Base-by-base conservation (phyloP, 2,797 vertebrate genomes). In the Calcarius lapponicus region DNA sequence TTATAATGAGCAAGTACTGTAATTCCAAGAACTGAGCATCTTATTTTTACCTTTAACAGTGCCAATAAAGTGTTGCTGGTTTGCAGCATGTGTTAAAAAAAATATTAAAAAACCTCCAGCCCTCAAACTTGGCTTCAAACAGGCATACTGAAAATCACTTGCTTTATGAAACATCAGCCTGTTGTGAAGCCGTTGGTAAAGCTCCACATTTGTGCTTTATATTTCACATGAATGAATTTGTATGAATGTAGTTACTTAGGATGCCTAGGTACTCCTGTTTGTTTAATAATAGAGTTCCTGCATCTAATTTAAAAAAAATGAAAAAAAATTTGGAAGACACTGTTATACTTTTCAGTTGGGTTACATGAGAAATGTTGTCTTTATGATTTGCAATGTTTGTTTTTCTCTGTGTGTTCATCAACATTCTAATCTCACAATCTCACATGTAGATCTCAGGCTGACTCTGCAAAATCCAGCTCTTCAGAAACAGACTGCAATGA, bases 401-500 rank as follows among this genome's bases (percentile, higher is more conserved):
- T 86, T 90, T 83, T 24, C 48, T 53, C 67, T 34, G 1, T 15
- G 11, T 20, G 51, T 74, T 83, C 66, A 34, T 86, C 86, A 67
- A 7, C 31, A 7, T 61, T 86, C 80, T 45, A 42, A 93, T 95
- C 85, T 86, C n/a, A 1, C 32, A 5, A 73, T 94, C 73, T 96
- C 86, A n/a, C 17, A 6, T 70, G 66, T 84, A 99, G 99, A 98
- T 97, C 97, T 88, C 98, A 98, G 16, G 95, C 98, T 19, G 99
- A 99, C 95, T 98, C 98, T 45, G 98, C 98, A 62, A 99, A 99
- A 97, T 98, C 98, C 97, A 98, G 98, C 97, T 99, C 98, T 75
- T 99, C 99, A 45, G 99, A 99, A 98, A 99, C 99, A 65, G 99
- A 99, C 98, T 99, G 99, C 98, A 99, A 99, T 32, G 99, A 99